phyloP scores from a whole-genome alignment of 2,888 invertebrate genomes.

The Euplagia quadripunctaria region DNA sequence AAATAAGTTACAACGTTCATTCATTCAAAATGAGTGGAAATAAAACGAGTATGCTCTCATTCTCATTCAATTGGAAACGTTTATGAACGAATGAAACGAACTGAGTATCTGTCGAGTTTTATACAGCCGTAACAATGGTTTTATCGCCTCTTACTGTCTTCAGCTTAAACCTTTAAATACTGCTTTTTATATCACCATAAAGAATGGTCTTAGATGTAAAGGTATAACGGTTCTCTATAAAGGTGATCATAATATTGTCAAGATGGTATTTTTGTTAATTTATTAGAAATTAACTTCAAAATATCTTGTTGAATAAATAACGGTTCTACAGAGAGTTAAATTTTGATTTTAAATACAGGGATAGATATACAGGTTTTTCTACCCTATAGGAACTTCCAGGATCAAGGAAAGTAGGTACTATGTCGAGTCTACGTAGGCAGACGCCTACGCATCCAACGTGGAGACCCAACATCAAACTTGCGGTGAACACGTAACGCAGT shows the following conservation, averaged over 20 bases:
- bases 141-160: slow-evolving; percentile 49
- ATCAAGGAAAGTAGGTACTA: no score
- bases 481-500: no score
- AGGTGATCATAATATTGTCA: slow-evolving; percentile 15
- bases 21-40: slow-evolving; percentile 33
- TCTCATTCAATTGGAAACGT: slow-evolving; percentile 54
- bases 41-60: slow-evolving; percentile 49
- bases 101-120: slow-evolving; percentile 52
- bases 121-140: slow-evolving; percentile 51
- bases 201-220: slow-evolving; percentile 32
- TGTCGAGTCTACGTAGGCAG: no score
- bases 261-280: slow-evolving; percentile 10
- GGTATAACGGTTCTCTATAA: neutral
- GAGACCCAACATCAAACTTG: no score
- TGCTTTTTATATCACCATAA: slow-evolving; percentile 43
- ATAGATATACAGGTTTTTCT: no score
- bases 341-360: no score
- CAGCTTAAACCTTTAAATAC: slow-evolving; percentile 50
- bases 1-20: slow-evolving; percentile 32
- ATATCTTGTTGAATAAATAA: no score
- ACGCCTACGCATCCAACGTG: no score
- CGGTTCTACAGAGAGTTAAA: no score
- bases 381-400: no score
- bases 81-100: slow-evolving; percentile 53
- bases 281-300: no score